A percentile compares a stretch with the other conserved stretches of the same genome.
phyloP scores from a whole-genome alignment of 2,113 vertebrate genomes.

The Cinclus mexicanus region DNA sequence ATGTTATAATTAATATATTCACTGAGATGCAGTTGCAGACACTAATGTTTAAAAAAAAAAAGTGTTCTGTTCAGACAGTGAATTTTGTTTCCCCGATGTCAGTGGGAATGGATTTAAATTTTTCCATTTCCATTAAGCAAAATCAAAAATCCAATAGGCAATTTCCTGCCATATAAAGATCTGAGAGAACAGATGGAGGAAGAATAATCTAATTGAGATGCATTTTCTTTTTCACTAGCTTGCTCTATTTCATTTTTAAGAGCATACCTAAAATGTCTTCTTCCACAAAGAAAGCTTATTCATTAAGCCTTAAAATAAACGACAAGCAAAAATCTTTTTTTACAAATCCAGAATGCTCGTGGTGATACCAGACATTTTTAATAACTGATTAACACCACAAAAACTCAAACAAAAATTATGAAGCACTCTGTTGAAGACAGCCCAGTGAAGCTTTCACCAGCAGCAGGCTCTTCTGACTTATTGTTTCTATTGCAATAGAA shows the following conservation, averaged over 20 bases:
- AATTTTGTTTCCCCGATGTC: not conserved
- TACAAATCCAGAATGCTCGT: not conserved
- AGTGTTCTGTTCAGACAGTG: not conserved
- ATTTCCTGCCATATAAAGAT: conserved; percentile 59
- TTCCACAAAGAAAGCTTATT: conserved; percentile 6
- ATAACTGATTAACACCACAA: not conserved
- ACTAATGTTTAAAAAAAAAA: not conserved
- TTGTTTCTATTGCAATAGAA: not conserved
- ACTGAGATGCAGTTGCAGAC: not conserved
- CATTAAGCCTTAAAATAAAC: conserved; percentile 29
- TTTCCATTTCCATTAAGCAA: conserved; percentile 50
- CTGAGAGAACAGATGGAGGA: conserved; percentile 38
- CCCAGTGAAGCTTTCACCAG: not conserved
- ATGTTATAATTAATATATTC: not conserved
- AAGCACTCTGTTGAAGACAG: conserved; percentile 2
- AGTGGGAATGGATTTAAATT: conserved; percentile 35
- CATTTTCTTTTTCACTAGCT: conserved; percentile 35
- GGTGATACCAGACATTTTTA: conserved; percentile 19
- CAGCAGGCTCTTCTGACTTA: conserved; percentile 33
- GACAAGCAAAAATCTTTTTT: not conserved
- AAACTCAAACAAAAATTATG: not conserved
- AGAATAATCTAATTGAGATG: conserved; percentile 51
- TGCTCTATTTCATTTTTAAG: conserved; percentile 12
- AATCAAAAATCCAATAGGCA: conserved; percentile 53
- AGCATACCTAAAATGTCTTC: conserved; percentile 2